phyloP scores from a whole-genome alignment of 2,113 vertebrate species.

The Corythornis vintsioides region DNA sequence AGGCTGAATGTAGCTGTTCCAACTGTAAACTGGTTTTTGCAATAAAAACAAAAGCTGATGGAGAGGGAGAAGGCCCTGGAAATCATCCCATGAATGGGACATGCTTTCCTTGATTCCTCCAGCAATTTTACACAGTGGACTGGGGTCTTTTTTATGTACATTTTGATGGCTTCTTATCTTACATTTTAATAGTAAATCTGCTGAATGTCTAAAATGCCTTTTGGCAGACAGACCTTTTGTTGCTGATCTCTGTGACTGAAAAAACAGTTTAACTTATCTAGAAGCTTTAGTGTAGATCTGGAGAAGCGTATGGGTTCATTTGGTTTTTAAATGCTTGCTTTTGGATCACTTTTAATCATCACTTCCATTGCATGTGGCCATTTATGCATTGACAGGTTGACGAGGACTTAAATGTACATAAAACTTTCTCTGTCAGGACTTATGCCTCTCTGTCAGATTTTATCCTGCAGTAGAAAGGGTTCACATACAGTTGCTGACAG shows the following conservation, averaged over 20 bases:
- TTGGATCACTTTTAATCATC: slow-evolving; percentile 57
- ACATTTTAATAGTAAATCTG: slow-evolving; percentile 48
- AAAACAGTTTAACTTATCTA: slow-evolving; percentile 47
- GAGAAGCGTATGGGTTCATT: slow-evolving; percentile 13
- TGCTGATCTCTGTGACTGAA: not conserved
- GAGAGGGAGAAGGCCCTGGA: not conserved
- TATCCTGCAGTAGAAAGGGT: slow-evolving; percentile 59
- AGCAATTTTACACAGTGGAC: not conserved
- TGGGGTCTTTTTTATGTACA: slow-evolving; percentile 1
- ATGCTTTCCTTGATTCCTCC: not conserved
- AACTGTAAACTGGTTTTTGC: not conserved
- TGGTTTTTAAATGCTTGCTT: slow-evolving; percentile 50
- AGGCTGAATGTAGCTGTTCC: not conserved
- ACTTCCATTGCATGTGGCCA: slow-evolving; percentile 30
- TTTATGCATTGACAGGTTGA: slow-evolving; percentile 66
- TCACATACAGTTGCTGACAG: slow-evolving; percentile 61
- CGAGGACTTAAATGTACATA: slow-evolving; percentile 57
- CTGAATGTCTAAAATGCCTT: slow-evolving; percentile 51
- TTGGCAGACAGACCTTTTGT: slow-evolving; percentile 52
- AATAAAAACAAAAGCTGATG: not conserved
- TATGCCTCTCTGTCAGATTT: slow-evolving; percentile 62
- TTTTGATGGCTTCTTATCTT: slow-evolving; percentile 54
- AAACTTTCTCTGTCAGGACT: slow-evolving; percentile 65
- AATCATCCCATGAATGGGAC: not conserved
- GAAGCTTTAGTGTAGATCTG: slow-evolving; percentile 44